Base-by-base conservation (phyloP, 2,888 invertebrate species). In the Hipparchia semele region DNA sequence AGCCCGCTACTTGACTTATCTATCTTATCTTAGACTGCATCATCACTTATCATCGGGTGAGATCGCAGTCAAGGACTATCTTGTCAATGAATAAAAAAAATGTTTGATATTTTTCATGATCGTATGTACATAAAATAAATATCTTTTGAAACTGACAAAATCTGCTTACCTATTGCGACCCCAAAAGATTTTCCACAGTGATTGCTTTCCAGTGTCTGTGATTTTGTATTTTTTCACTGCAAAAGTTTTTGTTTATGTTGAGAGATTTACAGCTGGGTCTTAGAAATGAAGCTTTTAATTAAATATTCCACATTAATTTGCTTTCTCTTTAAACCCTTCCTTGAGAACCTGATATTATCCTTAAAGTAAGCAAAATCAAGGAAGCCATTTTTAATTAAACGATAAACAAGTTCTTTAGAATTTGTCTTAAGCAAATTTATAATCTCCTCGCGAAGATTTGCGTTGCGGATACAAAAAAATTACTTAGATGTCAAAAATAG, bases 211-310 rank as follows among this genome's bases (percentile, higher is more conserved):
- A 68, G 49, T 51, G 56, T 72, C 68, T 58, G 49, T 68, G 68
- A 72, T 68, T 68, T 67, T 66, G 67, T 68, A 54, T 65, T 60
- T 68, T 67, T 68, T n/a, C 45, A 53, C 46, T 59, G 45, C 71
- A 68, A 68, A 69, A 53, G 56, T 46, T 56, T 59, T 70, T 71
- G 39, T 71, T 69, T 69, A 66, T 51, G 66, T 74, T 51, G 58
- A 58, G 51, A 68, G 64, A 53, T 69, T 53, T 56, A 54, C 71
- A 74, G 66, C 69, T 69, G 66, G 69, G 56, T 66, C 23, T 69
- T 56, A 56, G 68, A 66, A 72, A 66, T 70, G 39, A 69, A 69
- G 69, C 69, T 69, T 69, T 69, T 69, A 69, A 69, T 69, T 69
- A 69, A 69, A 69, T 69, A 69, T 69, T 60, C 68, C 60, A 61